phyloP scores from a whole-genome alignment of 2,888 invertebrate genomes.

The Clostera curtula region DNA sequence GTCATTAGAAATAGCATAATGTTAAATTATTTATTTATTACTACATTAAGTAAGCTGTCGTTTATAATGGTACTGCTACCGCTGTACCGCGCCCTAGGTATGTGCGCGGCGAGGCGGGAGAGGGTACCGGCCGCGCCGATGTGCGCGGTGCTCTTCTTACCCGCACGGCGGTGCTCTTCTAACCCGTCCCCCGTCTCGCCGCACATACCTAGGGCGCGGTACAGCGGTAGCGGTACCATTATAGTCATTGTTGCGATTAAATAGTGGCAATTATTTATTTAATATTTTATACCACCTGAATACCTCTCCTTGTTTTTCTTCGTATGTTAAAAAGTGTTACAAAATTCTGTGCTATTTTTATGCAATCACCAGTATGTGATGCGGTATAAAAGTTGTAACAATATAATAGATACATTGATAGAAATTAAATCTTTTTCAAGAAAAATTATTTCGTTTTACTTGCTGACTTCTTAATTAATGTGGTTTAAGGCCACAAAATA shows the following conservation, averaged over 20 bases:
- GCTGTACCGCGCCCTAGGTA: too few species aligned
- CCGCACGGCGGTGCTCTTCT: too few species aligned
- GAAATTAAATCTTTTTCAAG: slow-evolving; percentile 35
- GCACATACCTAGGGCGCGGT: too few species aligned
- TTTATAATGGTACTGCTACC: too few species aligned
- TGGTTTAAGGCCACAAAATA: too few species aligned
- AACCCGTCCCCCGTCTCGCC: too few species aligned
- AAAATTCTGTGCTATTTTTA: slow-evolving; percentile 12
- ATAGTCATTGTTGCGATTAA: slow-evolving; percentile 53
- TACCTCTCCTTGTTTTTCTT: slow-evolving; percentile 62
- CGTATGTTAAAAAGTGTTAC: slow-evolving; percentile 27
- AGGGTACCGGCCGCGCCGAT: too few species aligned
- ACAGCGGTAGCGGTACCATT: too few species aligned
- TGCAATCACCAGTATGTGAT: slow-evolving; percentile 8
- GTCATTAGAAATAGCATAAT: slow-evolving; percentile 75
- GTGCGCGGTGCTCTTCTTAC: too few species aligned
- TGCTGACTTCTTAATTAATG: too few species aligned
- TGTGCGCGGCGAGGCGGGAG: too few species aligned
- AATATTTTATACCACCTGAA: slow-evolving; percentile 69
- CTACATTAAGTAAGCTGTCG: slow-evolving; percentile 52
- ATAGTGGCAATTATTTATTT: slow-evolving; percentile 54
- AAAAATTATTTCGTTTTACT: slow-evolving; percentile 23
- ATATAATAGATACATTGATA: slow-evolving; percentile 21
- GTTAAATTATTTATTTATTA: slow-evolving; percentile 70
- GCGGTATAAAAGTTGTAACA: slow-evolving; percentile 16